phyloP scores from a whole-genome alignment of 2,888 invertebrate species.

The Norana najaformis region DNA sequence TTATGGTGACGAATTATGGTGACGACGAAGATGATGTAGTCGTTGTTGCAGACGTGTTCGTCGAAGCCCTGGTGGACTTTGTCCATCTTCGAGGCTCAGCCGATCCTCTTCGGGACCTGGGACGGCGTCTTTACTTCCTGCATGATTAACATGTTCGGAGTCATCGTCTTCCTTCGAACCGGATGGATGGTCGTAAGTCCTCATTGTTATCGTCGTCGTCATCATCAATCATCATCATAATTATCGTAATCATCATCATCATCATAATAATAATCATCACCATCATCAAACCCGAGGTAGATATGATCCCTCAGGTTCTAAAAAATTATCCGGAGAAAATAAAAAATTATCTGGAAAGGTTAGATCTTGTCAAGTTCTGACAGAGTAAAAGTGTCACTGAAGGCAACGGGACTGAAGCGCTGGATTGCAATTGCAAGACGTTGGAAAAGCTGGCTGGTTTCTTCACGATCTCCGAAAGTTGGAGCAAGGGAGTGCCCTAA shows the following conservation, averaged over 20 bases:
- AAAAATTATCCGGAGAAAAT: too few species aligned
- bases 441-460: too few species aligned
- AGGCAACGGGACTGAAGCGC: too few species aligned
- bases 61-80: slow-evolving; percentile 31
- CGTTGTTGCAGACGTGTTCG: background rate
- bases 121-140: slow-evolving; percentile 35
- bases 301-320: too few species aligned
- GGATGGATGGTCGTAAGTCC: slow-evolving; percentile 36
- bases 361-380: too few species aligned
- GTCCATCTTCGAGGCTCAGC: background rate
- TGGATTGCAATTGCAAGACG: too few species aligned
- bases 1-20: background rate
- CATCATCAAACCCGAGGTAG: too few species aligned
- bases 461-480: too few species aligned
- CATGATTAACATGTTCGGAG: slow-evolving; percentile 37
- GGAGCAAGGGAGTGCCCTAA: too few species aligned
- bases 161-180: slow-evolving; percentile 33
- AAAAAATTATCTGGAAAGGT: too few species aligned
- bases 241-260: slow-evolving; percentile 23
- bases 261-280: background rate
- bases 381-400: too few species aligned
- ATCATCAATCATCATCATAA: background rate
- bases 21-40: slow-evolving; percentile 26
- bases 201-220: slow-evolving; percentile 27
- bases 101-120: slow-evolving; percentile 32